Percentiles rank a stretch among this genome's conserved stretches.
phyloP scores from a whole-genome alignment of 2,888 invertebrate species.

The Drosophila pseudotalamancana region DNA sequence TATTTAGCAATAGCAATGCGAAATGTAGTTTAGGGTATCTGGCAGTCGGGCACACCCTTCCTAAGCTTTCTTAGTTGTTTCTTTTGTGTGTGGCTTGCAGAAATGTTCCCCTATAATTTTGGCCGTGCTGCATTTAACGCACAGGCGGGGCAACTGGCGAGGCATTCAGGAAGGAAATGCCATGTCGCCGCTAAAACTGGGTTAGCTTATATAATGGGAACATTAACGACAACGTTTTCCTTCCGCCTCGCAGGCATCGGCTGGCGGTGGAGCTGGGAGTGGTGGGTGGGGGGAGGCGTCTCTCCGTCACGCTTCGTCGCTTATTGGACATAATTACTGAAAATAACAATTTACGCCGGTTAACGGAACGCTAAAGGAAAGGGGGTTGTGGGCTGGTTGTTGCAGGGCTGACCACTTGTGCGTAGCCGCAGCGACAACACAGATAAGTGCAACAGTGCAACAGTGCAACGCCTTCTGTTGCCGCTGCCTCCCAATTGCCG shows the following conservation, averaged over 20 bases:
- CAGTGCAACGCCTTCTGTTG: constrained; percentile 32
- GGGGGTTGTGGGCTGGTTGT: background rate
- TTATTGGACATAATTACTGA: constrained; percentile 79
- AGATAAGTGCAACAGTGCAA: constrained; percentile 72
- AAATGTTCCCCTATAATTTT: constrained; percentile 47
- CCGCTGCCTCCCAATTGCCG: background rate
- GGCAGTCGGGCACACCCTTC: no score
- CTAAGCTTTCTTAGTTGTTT: no score
- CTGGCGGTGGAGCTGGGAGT: background rate
- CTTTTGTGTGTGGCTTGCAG: constrained; percentile 35
- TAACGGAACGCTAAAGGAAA: constrained; percentile 2
- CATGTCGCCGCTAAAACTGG: constrained; percentile 77
- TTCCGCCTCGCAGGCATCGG: constrained; percentile 39
- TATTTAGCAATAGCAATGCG: no score
- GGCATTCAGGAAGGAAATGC: constrained; percentile 67
- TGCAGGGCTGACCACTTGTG: constrained; percentile 61
- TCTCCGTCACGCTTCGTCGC: constrained; percentile 64
- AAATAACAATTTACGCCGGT: constrained; percentile 74
- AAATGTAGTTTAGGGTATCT: no score
- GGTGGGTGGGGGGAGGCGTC: background rate
- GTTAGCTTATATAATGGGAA: constrained; percentile 77
- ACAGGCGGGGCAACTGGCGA: constrained; percentile 25
- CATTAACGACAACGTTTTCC: constrained; percentile 76
- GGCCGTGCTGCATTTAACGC: constrained; percentile 65
- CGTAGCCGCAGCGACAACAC: constrained; percentile 63